Percentiles rank a stretch among this genome's conserved stretches.
Evolutionary conservation across 2,797 vertebrate genomes (phyloP).

Genomic region (Anisognathus igniventris): DNA sequence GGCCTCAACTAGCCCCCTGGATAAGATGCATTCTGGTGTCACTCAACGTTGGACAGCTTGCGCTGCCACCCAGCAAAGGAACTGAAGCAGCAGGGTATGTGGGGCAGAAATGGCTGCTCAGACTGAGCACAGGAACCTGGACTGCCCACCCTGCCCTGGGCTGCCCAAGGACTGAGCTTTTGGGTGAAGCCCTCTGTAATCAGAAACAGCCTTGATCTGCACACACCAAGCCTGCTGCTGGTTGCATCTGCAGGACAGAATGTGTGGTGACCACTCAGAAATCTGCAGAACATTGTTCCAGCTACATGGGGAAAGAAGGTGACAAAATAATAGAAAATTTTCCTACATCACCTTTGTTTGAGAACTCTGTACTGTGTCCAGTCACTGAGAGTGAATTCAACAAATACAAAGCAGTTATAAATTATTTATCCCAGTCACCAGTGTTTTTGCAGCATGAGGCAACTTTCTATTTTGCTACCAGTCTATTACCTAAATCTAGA

Average conservation of each 20-base stretch:
- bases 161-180: background rate
- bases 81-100: background rate
- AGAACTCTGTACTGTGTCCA: accelerated
- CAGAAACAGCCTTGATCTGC: background rate
- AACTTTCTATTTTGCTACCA: background rate
- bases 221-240: background rate
- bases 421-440: background rate
- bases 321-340: background rate
- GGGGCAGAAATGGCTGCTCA: background rate
- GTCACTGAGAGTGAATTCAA: background rate
- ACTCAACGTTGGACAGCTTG: background rate
- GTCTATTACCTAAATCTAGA: background rate
- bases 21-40: background rate
- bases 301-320: background rate
- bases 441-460: background rate
- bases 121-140: background rate
- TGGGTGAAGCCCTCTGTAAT: background rate
- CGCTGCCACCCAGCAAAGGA: background rate
- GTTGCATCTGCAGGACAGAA: background rate
- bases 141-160: accelerated
- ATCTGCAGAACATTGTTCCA: background rate
- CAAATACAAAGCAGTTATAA: background rate
- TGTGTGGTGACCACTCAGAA: accelerated
- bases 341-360: background rate
- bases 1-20: background rate